Evolutionary conservation across 2,113 vertebrate genomes (phyloP).

Genomic region (Tinamus guttatus): DNA sequence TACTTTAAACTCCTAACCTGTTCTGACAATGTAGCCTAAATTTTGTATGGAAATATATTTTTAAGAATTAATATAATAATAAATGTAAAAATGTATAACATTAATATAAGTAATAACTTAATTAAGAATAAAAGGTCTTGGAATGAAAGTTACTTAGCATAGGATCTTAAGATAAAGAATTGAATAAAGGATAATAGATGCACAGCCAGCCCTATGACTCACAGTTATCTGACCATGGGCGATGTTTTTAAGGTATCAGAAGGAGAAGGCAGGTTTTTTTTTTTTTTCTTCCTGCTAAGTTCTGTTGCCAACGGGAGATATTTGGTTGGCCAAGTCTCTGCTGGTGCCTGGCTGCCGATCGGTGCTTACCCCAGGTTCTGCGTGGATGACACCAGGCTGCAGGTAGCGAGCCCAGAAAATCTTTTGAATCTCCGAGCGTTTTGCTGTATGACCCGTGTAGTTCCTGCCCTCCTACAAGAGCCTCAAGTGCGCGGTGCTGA

Average conservation of each 20-base stretch:
- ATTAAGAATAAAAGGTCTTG: background rate
- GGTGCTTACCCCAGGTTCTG: background rate
- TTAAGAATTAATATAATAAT: too few species aligned
- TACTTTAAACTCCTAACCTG: background rate
- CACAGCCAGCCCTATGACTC: background rate
- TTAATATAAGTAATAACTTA: too few species aligned
- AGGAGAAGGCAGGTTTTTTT: background rate
- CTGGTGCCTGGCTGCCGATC: background rate
- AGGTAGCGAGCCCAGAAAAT: background rate
- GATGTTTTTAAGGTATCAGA: background rate
- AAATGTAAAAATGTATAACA: too few species aligned
- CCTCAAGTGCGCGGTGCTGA: background rate
- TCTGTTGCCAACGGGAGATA: rapidly evolving
- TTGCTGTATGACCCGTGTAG: background rate
- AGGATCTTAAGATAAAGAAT: background rate
- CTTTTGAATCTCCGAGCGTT: background rate
- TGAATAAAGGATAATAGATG: background rate
- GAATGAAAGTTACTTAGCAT: background rate
- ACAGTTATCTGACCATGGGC: background rate
- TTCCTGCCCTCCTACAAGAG: background rate
- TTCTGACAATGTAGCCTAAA: background rate
- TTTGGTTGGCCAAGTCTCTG: background rate
- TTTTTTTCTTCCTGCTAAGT: rapidly evolving
- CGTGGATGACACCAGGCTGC: background rate
- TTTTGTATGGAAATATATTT: background rate